phyloP scores from a whole-genome alignment of 2,797 vertebrate genomes.

The Brotogeris chrysoptera region DNA sequence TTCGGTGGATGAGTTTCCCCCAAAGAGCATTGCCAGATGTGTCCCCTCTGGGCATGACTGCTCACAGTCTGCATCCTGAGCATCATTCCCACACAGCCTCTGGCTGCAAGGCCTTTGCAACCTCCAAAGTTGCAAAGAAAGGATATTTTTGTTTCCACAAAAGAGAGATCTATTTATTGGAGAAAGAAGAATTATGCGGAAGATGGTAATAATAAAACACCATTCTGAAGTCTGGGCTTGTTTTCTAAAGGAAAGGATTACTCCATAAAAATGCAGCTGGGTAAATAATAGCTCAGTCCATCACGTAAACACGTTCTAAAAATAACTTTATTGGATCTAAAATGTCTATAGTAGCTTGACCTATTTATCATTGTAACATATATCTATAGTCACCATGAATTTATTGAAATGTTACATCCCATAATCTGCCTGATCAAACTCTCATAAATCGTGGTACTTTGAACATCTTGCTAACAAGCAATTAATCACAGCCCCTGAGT shows the following conservation, averaged over 20 bases:
- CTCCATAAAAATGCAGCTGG: conserved; percentile 71
- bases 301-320: conserved; percentile 69
- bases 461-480: conserved; percentile 71
- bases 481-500: conserved; percentile 72
- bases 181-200: conserved; percentile 55
- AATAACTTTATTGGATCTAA: conserved; percentile 72
- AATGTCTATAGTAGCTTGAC: conserved; percentile 56
- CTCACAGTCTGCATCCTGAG: neutral
- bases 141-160: neutral
- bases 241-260: conserved; percentile 62
- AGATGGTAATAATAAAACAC: conserved; percentile 62
- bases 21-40: neutral
- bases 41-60: neutral
- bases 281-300: conserved; percentile 76
- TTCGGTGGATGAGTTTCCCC: neutral
- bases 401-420: conserved; percentile 76
- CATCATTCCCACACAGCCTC: neutral
- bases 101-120: neutral
- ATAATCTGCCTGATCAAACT: conserved; percentile 74
- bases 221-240: conserved; percentile 19
- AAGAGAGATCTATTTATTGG: conserved; percentile 34
- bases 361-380: conserved; percentile 73
- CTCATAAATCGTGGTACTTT: conserved; percentile 73
- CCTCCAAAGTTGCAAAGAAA: neutral
- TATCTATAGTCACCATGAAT: conserved; percentile 69